Percentiles rank a stretch among this genome's conserved stretches.
These are phyloP conservation scores for Cantharis lateralis DNA, from an alignment of 2,888 invertebrate species.

Conservation along the genomic window DNA sequence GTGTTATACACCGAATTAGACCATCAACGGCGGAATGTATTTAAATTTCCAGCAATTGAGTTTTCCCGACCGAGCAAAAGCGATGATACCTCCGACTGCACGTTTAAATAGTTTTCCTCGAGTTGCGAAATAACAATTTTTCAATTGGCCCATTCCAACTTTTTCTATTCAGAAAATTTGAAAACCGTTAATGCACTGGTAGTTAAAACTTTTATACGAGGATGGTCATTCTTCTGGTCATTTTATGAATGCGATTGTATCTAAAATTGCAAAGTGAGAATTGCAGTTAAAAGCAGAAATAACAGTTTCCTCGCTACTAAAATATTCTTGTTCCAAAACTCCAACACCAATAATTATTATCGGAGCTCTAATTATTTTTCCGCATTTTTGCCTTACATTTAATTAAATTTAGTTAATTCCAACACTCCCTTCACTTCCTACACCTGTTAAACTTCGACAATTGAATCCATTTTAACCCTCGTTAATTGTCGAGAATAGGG, in stretches of 20 bases:
- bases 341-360: neutral
- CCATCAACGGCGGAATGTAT: neutral
- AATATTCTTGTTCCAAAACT: constrained; percentile 13
- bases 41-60: neutral
- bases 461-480: constrained; percentile 57
- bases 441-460: constrained; percentile 57
- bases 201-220: neutral
- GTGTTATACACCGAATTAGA: neutral
- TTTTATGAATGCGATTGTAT: constrained; percentile 38
- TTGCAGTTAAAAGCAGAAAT: constrained; percentile 41
- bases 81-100: neutral
- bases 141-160: neutral
- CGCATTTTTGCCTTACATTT: constrained; percentile 42
- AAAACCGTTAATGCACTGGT: neutral
- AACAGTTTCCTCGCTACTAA: constrained; percentile 37
- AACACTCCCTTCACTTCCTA: constrained; percentile 41
- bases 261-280: constrained; percentile 43
- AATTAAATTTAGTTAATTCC: constrained; percentile 52
- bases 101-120: neutral
- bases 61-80: neutral
- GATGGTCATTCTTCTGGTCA: constrained; percentile 27
- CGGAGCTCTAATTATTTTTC: neutral
- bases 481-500: constrained; percentile 56
- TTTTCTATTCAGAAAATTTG: neutral
- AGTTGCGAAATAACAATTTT: neutral